Base-by-base conservation (phyloP, 64 coral and sea anemone species). In the Montipora cactus region DNA sequence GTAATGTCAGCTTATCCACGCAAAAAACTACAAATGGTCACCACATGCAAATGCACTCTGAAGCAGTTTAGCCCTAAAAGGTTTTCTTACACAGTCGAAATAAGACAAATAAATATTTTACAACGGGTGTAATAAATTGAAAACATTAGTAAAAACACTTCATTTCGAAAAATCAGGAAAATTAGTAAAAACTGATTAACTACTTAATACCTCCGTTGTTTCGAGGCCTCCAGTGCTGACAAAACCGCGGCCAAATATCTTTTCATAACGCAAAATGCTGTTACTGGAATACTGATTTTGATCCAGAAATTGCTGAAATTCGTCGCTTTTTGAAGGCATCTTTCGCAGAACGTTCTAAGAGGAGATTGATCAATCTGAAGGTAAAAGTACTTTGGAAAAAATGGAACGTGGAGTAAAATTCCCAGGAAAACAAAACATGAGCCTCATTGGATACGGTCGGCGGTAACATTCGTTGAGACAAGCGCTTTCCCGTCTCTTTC, bases 181-280 rank as follows among this genome's bases (percentile, higher is more conserved):
- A 71, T 3, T 21, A 23, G 20, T 7, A 71, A 71, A 23, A 11
- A 23, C 10, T n/a, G 16, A 57, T 11, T 8, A 8, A 57, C 7
- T 57, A 57, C 53, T 78, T 3, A 49, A 49, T 91, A 99, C 98
- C 95, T 99, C n/a, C 3, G 98, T 99, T 78, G 98, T 96, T 53
- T 99, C 98, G 59, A 96, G 66, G 5, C 98, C 98, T 47, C 98
- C 98, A 51, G 95, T 99, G 73, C 98, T 99, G 0, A 99, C 95
- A 93, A 95, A 99, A 4, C 98, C 98, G 44, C 89, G 88, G 44
- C 98, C 98, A 53, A 99, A 99, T 22, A 99, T 92, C 47, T 95
- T 99, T 81, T 99, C 98, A 66, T 99, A 99, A 72, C 85, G 69
- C 16, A 99, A 80, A 53, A 99, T 99, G 2, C 92, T 87, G 58